Base-by-base conservation (phyloP, 2,797 vertebrate species). In the Etheostoma nigrum region DNA sequence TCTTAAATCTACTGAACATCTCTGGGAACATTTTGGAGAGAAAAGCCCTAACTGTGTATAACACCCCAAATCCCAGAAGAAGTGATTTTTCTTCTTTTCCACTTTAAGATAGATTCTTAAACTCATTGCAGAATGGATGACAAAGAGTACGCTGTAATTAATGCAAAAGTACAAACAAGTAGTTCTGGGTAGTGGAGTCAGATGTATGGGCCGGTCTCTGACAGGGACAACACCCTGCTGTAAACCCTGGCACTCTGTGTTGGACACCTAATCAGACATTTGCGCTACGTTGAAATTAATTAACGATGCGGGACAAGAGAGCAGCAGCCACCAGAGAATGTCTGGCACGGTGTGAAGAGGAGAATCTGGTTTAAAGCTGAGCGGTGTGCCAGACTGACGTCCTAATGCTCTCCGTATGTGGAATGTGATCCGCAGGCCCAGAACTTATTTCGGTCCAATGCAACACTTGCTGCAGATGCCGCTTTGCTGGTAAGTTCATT, bases 351-450 rank as follows among this genome's bases (percentile, higher is more conserved):
- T 18, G 42, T 16, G 25, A 72, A 53, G 59, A 69, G 23, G 64
- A 71, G 79, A 83, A 51, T 77, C 60, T 82, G 87, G 67, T 86
- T 86, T 55, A 61, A 57, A 82, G 75, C 74, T 12, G 61, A 86
- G 76, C 64, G 59, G 74, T 67, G 76, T 76, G 74, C 74, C 81
- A 86, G 81, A 68, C 63, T 72, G 58, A 65, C 14, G 36, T 68
- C 21, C 67, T 95, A 94, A 95, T 91, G 84, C 44, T 23, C 84
- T 94, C 95, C 94, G 54, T 91, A 95, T 95, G 95, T 94, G 94
- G 95, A 96, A 96, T 95, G 94, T 83, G 83, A 78, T 90, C 70
- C 9, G 58, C 69, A 60, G 72, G 74, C 83, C 85, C 85, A 77
- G 72, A 78, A 82, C 85, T 87, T 74, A 79, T 78, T 93, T 88